Conservation (phyloP, 2,113 vertebrate genomes). For the Crocuta crocuta region DNA sequence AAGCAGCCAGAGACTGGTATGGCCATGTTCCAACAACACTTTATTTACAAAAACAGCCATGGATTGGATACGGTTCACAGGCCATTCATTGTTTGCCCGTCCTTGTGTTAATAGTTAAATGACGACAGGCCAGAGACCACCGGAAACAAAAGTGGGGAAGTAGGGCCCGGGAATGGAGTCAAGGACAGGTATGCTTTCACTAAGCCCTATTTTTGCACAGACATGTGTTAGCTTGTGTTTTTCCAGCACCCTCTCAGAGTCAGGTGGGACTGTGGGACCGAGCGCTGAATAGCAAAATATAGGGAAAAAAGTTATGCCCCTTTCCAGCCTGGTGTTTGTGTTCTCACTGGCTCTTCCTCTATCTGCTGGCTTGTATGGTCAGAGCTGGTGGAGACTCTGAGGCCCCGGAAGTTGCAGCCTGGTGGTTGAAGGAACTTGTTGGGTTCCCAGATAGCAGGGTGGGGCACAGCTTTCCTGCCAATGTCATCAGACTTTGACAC, state of each 20-base stretch:
- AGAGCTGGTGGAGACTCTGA: not conserved
- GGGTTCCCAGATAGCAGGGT: not conserved
- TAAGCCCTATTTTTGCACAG: not conserved
- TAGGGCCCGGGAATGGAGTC: not conserved
- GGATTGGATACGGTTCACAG: not conserved
- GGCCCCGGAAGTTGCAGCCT: not conserved
- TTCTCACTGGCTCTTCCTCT: not conserved
- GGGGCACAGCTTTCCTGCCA: not conserved
- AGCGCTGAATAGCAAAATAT: not conserved
- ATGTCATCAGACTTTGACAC: not conserved
- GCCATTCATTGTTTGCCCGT: not conserved
- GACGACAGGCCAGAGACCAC: not conserved
- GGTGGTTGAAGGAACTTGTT: not conserved
- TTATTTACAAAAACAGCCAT: not conserved
- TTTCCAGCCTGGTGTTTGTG: not conserved
- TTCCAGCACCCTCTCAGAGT: not conserved
- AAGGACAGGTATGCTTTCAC: not conserved
- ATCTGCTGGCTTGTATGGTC: not conserved
- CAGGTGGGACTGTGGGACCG: not conserved
- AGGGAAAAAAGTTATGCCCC: not conserved
- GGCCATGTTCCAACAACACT: not conserved
- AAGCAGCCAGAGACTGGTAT: not conserved
- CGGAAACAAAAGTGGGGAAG: not conserved
- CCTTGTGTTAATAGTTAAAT: not conserved
- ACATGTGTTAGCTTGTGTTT: not conserved